Evolutionary conservation across 2,888 invertebrate genomes (phyloP), one percentile per base, ranked within the genome.

Genomic region (Bibio marci): DNA sequence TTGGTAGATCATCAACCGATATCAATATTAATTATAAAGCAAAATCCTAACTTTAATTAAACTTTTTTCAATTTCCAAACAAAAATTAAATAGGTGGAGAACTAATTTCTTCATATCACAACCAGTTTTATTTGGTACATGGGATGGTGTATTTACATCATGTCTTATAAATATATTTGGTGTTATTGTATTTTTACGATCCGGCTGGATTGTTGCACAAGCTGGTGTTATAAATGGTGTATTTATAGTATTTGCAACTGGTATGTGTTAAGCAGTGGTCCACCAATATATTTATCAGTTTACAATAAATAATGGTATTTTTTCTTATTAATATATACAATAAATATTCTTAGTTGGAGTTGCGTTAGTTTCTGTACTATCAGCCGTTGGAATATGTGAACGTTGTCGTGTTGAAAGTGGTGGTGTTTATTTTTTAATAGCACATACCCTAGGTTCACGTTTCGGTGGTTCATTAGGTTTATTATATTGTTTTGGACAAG

Each of bases 131-230:
- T 95, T 97, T 66, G 94, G 95, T 12, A 91, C 92, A 2, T 95
- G 62, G 62, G 95, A 95, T 64, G 95, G 95, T 46, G 95, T 97
- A 7, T 97, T 94, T 58, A 92, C 94, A 40, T 91, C 94, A 38
- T 94, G 92, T 57, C 76, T 97, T 52, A 91, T 95, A 55, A 95
- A 95, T 63, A 88, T 95, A 42, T 91, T 97, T 66, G 94, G 95
- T 53, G 94, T 95, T 1, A 92, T 95, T 59, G 91, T 95, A 43
- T 95, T 97, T 63, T 67, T 97, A 43, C 70, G 95, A 51, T 88
- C 92, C 44, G 95, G 95, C 45, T 97, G 95, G 95, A 88, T 97
- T 55, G 94, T 97, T 38, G 92, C 83, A 30, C 80, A 88, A 62
- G 86, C 86, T 45, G 87, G 87, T 42, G 71, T 85, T 49, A 65